Conservation (phyloP, 1,140 invertebrate species). For the Macrotrachela quadricornifera region DNA sequence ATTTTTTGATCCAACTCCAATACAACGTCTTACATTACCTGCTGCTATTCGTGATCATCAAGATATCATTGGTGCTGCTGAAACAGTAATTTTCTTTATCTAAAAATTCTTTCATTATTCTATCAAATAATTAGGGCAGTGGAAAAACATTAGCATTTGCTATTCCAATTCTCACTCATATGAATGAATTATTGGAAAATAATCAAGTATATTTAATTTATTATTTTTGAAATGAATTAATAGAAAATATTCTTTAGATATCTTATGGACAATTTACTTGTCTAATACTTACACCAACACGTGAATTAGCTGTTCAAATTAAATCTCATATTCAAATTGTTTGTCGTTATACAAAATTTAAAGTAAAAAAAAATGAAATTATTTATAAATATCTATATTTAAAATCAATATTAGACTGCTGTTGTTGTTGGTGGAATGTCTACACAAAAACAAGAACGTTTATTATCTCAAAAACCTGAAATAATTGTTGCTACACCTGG, state of each 20-base stretch:
- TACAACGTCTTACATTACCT: constrained; percentile 5
- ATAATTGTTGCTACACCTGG: constrained; percentile 8
- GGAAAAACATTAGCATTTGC: constrained; percentile 91
- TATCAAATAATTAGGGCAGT: constrained; percentile 15
- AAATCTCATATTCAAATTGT: constrained; percentile 44
- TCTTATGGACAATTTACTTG: constrained; percentile 34
- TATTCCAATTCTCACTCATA: constrained; percentile 77
- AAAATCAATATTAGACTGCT: constrained; percentile 13
- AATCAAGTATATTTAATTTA: constrained; percentile 38
- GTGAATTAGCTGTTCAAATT: constrained; percentile 80
- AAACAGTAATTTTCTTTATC: not conserved
- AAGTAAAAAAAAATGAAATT: not conserved
- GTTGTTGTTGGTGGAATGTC: constrained; percentile 27
- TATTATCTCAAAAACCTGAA: constrained; percentile 68
- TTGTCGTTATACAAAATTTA: constrained; percentile 15
- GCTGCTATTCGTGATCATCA: constrained; percentile 1
- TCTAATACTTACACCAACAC: constrained; percentile 75
- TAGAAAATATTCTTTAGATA: no score
- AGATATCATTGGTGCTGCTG: constrained; percentile 5
- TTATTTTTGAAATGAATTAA: not conserved
- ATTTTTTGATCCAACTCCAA: constrained; percentile 3
- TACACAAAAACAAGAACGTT: constrained; percentile 60
- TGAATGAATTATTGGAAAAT: constrained; percentile 42
- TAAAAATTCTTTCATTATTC: not conserved
- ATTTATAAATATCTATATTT: not conserved